These are phyloP conservation scores for Harpalus rubripes DNA, from an alignment of 2,888 invertebrate genomes.

Conservation along the genomic window DNA sequence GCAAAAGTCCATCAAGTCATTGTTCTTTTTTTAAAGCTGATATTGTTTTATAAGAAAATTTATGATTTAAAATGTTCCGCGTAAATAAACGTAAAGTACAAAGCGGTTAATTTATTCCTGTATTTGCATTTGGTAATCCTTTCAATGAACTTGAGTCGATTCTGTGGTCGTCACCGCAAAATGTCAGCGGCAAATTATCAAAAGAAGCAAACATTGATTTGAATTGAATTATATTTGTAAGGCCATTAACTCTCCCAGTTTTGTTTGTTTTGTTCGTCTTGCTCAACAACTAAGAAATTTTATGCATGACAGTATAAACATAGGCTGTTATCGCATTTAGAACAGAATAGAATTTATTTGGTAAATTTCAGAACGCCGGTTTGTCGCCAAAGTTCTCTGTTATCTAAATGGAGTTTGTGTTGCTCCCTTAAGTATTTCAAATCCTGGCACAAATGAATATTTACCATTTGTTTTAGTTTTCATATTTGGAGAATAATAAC, in stretches of 20 bases:
- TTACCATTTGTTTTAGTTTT: conserved; percentile 43
- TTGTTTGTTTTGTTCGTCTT: conserved; percentile 37
- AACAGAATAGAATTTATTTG: conserved; percentile 57
- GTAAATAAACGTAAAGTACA: background rate
- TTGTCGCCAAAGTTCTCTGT: conserved; percentile 46
- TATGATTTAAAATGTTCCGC: background rate
- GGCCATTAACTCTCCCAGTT: conserved; percentile 29
- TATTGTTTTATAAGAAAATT: background rate
- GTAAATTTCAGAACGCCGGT: conserved; percentile 28
- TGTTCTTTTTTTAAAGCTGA: background rate
- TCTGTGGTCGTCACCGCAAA: background rate
- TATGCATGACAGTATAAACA: conserved; percentile 48
- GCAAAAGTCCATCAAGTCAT: background rate
- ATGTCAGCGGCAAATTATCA: conserved; percentile 28
- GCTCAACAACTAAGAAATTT: conserved; percentile 38
- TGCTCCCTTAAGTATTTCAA: conserved; percentile 37
- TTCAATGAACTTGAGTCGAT: conserved; percentile 10
- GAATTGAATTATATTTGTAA: conserved; percentile 44
- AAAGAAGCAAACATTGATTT: conserved; percentile 39
- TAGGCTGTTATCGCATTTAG: conserved; percentile 53
- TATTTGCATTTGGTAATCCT: background rate
- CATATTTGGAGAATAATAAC: conserved; percentile 31
- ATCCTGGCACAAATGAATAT: conserved; percentile 43
- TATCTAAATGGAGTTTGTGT: conserved; percentile 49
- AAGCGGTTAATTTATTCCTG: background rate